Conservation (phyloP, 1,140 invertebrate genomes). For the Olivierus martensii region DNA sequence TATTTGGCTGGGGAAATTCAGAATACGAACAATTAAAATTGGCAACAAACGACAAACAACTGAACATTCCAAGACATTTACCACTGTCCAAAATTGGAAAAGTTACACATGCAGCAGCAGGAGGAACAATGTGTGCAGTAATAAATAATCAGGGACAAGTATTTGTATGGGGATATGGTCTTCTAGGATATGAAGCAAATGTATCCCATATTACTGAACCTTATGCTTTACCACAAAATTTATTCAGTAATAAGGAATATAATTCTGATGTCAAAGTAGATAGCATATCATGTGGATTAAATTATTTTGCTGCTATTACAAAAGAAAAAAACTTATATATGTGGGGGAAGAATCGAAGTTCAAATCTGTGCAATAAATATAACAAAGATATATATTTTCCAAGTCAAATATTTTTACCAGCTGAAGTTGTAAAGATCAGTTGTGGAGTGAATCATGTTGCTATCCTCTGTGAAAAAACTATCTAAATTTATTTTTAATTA, state of each 20-base stretch:
- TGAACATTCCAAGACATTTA: constrained; percentile 50
- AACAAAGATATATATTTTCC: constrained; percentile 1
- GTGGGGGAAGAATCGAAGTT: constrained; percentile 68
- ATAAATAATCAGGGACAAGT: constrained; percentile 71
- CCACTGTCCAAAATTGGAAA: constrained; percentile 48
- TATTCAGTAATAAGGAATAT: constrained; percentile 77
- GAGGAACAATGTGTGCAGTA: constrained; percentile 71
- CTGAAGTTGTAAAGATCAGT: constrained; percentile 49
- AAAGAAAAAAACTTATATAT: constrained; percentile 60
- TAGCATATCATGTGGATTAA: constrained; percentile 45
- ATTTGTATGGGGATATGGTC: constrained; percentile 85
- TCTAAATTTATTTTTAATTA: too few species aligned
- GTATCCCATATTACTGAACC: constrained; percentile 48
- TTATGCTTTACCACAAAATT: constrained; percentile 50
- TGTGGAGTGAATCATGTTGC: constrained; percentile 73
- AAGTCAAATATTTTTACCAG: constrained; percentile 51
- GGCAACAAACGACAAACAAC: constrained; percentile 23
- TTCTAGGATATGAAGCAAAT: constrained; percentile 73
- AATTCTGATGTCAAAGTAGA: constrained; percentile 47
- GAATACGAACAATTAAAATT: constrained; percentile 72
- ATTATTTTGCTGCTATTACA: constrained; percentile 62
- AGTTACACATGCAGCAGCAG: constrained; percentile 64
- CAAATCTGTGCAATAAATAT: background rate
- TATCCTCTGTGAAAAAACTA: constrained; percentile 5
- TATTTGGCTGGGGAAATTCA: constrained; percentile 95